phyloP scores from a whole-genome alignment of 2,113 vertebrate species.

The Saguinus midas region DNA sequence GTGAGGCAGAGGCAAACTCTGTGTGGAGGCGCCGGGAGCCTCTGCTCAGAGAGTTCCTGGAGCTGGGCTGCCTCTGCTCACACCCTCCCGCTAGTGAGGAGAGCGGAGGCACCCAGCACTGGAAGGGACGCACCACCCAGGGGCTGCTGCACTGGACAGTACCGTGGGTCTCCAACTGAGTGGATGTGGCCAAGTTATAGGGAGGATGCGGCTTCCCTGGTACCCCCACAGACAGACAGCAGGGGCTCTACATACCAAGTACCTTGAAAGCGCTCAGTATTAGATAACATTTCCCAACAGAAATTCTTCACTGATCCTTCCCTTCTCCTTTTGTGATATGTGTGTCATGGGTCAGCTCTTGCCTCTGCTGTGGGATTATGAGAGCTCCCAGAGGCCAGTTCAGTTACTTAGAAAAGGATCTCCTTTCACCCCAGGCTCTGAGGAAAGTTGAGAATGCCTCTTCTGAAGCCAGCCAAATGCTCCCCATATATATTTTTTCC shows the following conservation, averaged over 20 bases:
- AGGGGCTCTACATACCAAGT: slow-evolving; percentile 23
- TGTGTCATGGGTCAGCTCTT: slow-evolving; percentile 68
- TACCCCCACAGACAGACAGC: background rate
- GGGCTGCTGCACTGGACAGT: background rate
- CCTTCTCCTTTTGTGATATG: slow-evolving; percentile 53
- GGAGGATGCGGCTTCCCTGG: background rate
- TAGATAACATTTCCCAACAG: slow-evolving; percentile 78
- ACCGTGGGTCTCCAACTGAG: slow-evolving; percentile 16
- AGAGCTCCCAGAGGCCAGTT: slow-evolving; percentile 63
- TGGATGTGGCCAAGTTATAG: background rate
- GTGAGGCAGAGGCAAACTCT: background rate
- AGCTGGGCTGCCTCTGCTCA: background rate
- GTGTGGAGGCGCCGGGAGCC: background rate
- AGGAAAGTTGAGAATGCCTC: slow-evolving; percentile 33
- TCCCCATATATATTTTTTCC: background rate
- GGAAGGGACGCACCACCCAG: background rate
- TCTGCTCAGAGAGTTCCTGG: background rate
- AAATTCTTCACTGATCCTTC: slow-evolving; percentile 69
- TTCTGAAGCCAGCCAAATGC: slow-evolving; percentile 35
- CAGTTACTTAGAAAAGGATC: slow-evolving; percentile 43
- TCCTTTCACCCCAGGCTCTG: background rate
- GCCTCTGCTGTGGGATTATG: slow-evolving; percentile 57
- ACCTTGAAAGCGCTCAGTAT: slow-evolving; percentile 66
- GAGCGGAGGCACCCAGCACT: background rate
- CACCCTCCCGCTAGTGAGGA: background rate